Evolutionary conservation across 2,888 invertebrate species (phyloP).

Genomic region (Meghimatium bilineatum): DNA sequence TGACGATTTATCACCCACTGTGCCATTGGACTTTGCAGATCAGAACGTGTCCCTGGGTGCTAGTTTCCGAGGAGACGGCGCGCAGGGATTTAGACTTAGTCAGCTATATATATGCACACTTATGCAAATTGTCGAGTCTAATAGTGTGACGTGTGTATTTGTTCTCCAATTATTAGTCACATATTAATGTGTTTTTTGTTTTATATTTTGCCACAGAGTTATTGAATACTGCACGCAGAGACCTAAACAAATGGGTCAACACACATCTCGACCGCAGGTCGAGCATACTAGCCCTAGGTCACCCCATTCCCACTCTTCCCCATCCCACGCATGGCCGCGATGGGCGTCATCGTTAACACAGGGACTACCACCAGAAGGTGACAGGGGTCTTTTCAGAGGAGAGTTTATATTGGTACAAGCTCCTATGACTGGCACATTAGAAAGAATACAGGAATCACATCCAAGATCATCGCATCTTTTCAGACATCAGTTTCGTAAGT

Average conservation of each 20-base stretch:
- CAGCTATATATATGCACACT: too few species aligned
- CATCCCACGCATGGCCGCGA: constrained; percentile 39
- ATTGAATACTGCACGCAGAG: neutral
- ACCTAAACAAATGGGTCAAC: constrained; percentile 27
- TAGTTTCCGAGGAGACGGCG: too few species aligned
- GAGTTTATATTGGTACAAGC: constrained; percentile 46
- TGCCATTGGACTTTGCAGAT: too few species aligned
- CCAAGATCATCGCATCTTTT: constrained; percentile 9
- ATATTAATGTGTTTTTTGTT: too few species aligned
- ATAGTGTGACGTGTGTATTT: too few species aligned
- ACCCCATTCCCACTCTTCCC: neutral
- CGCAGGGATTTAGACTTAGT: too few species aligned
- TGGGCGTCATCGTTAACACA: constrained; percentile 42
- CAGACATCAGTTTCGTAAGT: constrained; percentile 39
- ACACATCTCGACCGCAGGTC: constrained; percentile 17
- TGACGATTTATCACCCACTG: too few species aligned
- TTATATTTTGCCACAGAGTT: neutral
- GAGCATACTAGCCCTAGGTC: constrained; percentile 10
- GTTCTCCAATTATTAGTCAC: too few species aligned
- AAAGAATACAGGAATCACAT: constrained; percentile 21
- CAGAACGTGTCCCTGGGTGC: too few species aligned
- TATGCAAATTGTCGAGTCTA: too few species aligned
- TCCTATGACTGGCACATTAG: neutral
- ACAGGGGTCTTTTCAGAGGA: constrained; percentile 40
- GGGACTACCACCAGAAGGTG: constrained; percentile 40